These are phyloP conservation scores for Pangasius krempfi DNA, from an alignment of 2,797 vertebrate genomes.

Conservation along the genomic window DNA sequence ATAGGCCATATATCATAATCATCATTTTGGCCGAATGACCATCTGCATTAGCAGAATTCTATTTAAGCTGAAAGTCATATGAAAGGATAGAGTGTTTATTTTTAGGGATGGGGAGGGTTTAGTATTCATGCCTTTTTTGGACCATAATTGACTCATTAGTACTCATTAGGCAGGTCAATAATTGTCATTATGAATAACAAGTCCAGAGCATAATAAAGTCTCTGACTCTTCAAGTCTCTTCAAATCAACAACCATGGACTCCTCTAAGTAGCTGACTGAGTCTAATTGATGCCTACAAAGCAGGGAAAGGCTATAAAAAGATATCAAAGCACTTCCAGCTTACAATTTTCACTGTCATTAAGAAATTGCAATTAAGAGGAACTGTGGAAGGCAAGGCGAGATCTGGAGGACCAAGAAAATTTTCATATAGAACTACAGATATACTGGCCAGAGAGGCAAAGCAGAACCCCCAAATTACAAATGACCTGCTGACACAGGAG, in stretches of 20 bases:
- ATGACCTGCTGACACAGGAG: background rate
- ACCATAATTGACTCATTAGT: background rate
- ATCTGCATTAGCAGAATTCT: background rate
- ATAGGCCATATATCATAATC: background rate
- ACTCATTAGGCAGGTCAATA: background rate
- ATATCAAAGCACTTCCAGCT: background rate
- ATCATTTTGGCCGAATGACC: background rate
- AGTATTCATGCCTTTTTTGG: background rate
- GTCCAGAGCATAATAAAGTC: background rate
- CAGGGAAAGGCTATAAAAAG: background rate
- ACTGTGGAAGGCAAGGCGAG: background rate
- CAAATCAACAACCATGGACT: background rate
- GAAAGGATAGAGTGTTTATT: background rate
- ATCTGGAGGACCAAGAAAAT: background rate
- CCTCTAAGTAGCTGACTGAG: background rate
- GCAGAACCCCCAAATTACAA: background rate
- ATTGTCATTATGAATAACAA: background rate
- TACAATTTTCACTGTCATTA: background rate
- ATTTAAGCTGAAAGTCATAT: background rate
- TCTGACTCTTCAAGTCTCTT: background rate
- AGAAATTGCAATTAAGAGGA: background rate
- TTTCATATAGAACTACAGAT: background rate
- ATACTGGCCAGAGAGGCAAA: background rate
- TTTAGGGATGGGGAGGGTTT: background rate
- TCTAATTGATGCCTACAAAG: background rate